phyloP scores from a whole-genome alignment of 2,888 invertebrate genomes.

The Drosophila gaucha region DNA sequence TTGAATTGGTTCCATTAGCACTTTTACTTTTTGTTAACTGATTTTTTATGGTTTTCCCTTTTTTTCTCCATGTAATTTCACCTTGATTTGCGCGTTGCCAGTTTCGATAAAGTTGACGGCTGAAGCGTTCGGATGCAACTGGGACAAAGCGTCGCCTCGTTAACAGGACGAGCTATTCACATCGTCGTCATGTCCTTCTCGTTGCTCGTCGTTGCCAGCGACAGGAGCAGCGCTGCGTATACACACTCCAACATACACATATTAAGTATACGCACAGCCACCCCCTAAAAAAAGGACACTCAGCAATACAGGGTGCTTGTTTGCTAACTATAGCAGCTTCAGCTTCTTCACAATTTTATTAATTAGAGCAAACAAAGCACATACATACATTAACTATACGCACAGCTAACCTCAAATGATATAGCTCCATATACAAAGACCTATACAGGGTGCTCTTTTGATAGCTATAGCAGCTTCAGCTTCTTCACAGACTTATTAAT shows the following conservation, averaged over 20 bases:
- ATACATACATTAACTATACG: background rate
- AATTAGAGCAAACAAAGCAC: background rate
- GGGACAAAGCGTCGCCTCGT: constrained; percentile 72
- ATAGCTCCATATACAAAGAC: background rate
- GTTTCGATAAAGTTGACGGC: constrained; percentile 77
- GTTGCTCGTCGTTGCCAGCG: constrained; percentile 35
- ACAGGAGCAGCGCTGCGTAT: constrained; percentile 54
- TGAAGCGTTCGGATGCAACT: constrained; percentile 83
- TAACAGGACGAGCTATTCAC: constrained; percentile 70
- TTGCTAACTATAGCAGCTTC: background rate
- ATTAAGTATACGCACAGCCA: constrained; percentile 62
- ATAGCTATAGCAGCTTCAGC: too few relatives aligned
- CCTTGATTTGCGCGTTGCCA: constrained; percentile 69
- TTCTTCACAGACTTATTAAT: too few relatives aligned
- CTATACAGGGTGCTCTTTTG: too few relatives aligned
- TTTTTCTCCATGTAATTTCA: too few relatives aligned
- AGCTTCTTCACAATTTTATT: background rate
- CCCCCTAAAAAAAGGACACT: constrained; percentile 44
- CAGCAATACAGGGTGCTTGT: constrained; percentile 20
- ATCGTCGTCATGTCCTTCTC: constrained; percentile 54
- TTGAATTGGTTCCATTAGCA: constrained; percentile 32
- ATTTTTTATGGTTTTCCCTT: constrained; percentile 6
- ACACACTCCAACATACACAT: constrained; percentile 32
- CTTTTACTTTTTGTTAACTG: constrained; percentile 5
- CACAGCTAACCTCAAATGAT: too few relatives aligned